Evolutionary conservation across 2,113 vertebrate species (phyloP).

Genomic region (Sciurus niger): DNA sequence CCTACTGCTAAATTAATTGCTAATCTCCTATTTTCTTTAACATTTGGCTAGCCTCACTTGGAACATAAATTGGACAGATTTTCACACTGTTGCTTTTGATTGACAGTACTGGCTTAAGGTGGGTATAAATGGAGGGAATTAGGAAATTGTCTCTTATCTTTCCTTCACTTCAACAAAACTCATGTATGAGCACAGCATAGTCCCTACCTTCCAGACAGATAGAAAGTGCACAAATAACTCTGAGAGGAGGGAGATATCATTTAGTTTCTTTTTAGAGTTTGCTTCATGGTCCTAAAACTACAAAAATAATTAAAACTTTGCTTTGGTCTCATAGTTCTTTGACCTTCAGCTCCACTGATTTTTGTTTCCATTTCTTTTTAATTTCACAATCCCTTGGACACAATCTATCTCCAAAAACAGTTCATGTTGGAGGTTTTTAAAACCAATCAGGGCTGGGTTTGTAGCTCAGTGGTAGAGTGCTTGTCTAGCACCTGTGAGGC

Average conservation of each 20-base stretch:
- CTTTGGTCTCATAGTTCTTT: conserved; percentile 36
- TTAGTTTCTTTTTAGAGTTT: conserved; percentile 27
- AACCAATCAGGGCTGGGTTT: background rate
- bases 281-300: conserved; percentile 2
- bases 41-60: conserved; percentile 74
- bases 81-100: conserved; percentile 73
- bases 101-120: conserved; percentile 51
- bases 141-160: conserved; percentile 61
- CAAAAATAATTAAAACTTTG: conserved; percentile 42
- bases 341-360: background rate
- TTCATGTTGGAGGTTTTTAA: conserved; percentile 27
- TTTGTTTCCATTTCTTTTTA: conserved; percentile 40
- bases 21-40: conserved; percentile 62
- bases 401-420: background rate
- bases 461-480: too few relatives aligned
- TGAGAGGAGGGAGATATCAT: background rate
- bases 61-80: conserved; percentile 70
- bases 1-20: conserved; percentile 61
- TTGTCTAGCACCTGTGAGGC: too few relatives aligned
- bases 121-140: conserved; percentile 32
- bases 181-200: background rate
- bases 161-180: conserved; percentile 17
- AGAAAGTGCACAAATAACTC: background rate
- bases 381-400: conserved; percentile 20
- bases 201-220: background rate